Evolutionary conservation across 2,113 vertebrate species (phyloP), one percentile per base, ranked within the genome.

Genomic region (Hippoglossus stenolepis): DNA sequence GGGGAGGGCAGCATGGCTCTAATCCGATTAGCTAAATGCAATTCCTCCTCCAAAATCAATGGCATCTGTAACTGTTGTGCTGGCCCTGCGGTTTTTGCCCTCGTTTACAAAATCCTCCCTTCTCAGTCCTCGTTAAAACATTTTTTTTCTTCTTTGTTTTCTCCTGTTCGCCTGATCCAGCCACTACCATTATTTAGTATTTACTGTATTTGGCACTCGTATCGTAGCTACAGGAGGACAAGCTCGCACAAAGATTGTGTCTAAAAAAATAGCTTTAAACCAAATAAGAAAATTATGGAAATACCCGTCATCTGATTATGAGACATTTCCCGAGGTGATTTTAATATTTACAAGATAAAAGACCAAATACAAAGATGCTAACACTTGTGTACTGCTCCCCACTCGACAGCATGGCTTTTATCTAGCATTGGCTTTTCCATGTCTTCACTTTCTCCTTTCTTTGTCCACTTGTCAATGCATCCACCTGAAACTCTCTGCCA

Each of bases 21-120:
- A 94, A 94, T 94, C 88, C 76, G 82, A 94, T 94, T 93, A 93
- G 89, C 91, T 88, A 93, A 94, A 94, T 90, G 91, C 73, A 91
- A 93, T 93, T 88, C 86, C 85, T 91, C 88, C 83, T 77, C 79
- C 79, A 80, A 93, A 94, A 94, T 93, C 93, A 93, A 93, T 93
- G 91, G 79, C 79, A 82, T 91, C 90, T 91, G 91, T 84, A 87
- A 61, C 83, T 69, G 77, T 79, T 54, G 73, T 11, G 80, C 81
- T 43, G 60, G 61, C 47, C 21, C 17, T 77, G 77, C 6, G 60
- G 70, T 66, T 76, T 65, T 49, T 23, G 18, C 72, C 70, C 69
- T 71, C 40, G 28, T 68, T 85, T 77, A 43, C 64, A 24, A 63
- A 35, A 68, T 64, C 64, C 66, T 74, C 54, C 57, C 66, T 77